Percentiles rank a stretch among this genome's conserved stretches.
These are phyloP conservation scores for Hyposoter didymator DNA, from an alignment of 2,888 invertebrate genomes.

Conservation along the genomic window DNA sequence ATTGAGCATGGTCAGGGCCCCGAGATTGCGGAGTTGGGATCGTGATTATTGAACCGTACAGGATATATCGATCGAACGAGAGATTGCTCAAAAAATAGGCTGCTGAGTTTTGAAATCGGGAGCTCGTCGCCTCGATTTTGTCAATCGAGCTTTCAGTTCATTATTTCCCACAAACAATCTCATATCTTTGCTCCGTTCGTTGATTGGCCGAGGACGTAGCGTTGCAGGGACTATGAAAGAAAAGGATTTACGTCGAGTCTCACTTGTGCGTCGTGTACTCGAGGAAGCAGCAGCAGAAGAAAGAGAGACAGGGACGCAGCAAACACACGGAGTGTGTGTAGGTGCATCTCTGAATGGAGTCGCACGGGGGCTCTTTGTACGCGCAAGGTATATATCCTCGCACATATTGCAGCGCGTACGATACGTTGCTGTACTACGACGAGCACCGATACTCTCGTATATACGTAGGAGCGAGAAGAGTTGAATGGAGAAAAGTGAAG, in stretches of 20 bases:
- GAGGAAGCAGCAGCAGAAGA: not conserved
- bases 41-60: not conserved
- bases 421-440: not conserved
- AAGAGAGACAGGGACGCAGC: constrained; percentile 6
- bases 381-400: constrained; percentile 25
- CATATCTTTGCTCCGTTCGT: not conserved
- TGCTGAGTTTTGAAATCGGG: not conserved
- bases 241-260: constrained; percentile 14
- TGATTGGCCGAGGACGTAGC: not conserved
- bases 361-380: constrained; percentile 22
- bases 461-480: constrained; percentile 35
- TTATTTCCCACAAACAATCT: not conserved
- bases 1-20: constrained; percentile 53
- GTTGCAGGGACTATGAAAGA: not conserved
- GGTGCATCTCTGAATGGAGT: constrained; percentile 63
- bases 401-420: not conserved
- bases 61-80: not conserved
- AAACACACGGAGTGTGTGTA: constrained; percentile 33
- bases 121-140: not conserved
- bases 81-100: not conserved
- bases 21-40: constrained; percentile 2
- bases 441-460: constrained; percentile 31
- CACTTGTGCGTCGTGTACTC: not conserved
- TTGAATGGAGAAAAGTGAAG: constrained; percentile 67
- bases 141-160: no score